These are phyloP conservation scores for Ctenodactylus gundi DNA, from an alignment of 2,113 vertebrate species.

Conservation along the genomic window DNA sequence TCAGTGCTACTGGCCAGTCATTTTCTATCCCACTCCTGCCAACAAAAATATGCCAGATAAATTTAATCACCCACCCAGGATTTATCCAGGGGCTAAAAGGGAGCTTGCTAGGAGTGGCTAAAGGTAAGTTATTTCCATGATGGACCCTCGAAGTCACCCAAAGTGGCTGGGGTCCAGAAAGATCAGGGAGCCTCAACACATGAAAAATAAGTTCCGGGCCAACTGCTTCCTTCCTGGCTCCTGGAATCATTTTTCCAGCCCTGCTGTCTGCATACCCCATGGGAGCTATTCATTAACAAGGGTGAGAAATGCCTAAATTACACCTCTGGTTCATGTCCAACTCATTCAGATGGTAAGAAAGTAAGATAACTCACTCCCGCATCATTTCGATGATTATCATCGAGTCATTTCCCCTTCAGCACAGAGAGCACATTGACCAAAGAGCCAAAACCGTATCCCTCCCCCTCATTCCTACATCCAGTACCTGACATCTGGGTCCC, in stretches of 20 bases:
- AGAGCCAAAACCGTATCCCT: not conserved
- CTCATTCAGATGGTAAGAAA: conserved; percentile 69
- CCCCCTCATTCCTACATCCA: not conserved
- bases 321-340: conserved; percentile 72
- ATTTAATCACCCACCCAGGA: not conserved
- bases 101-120: not conserved
- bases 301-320: conserved; percentile 76
- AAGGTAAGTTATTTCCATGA: not conserved
- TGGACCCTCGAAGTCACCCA: not conserved
- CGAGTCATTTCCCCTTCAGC: conserved; percentile 23
- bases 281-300: conserved; percentile 74
- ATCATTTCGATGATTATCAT: not conserved
- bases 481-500: not conserved
- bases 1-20: not conserved
- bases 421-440: conserved; percentile 23
- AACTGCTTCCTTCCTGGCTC: conserved; percentile 63
- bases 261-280: conserved; percentile 51
- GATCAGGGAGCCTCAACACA: conserved; percentile 33
- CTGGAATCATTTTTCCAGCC: conserved; percentile 67
- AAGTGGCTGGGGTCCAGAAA: conserved; percentile 56
- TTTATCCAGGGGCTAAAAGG: not conserved
- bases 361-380: conserved; percentile 60
- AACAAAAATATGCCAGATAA: not conserved
- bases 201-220: conserved; percentile 64
- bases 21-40: not conserved